These are phyloP conservation scores for Laupala kohalensis DNA, from an alignment of 1,140 invertebrate species.

Conservation along the genomic window DNA sequence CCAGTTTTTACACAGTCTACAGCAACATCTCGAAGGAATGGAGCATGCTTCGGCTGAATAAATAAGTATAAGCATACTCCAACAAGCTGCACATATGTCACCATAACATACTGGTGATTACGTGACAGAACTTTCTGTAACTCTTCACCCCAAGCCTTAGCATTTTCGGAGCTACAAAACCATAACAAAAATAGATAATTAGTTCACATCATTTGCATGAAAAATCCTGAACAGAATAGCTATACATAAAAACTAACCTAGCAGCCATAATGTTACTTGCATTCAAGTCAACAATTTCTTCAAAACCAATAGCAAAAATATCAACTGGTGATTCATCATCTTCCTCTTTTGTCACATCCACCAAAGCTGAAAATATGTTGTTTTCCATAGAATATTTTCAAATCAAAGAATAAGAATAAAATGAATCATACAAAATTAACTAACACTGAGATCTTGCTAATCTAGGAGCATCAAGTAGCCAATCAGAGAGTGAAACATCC, in stretches of 20 bases:
- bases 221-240: neutral
- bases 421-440: conserved; percentile 8
- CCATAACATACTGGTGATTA: conserved; percentile 77
- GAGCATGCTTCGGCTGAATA: conserved; percentile 72
- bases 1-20: conserved; percentile 96
- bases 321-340: conserved; percentile 51
- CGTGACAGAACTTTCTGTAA: conserved; percentile 82
- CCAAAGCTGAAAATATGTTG: conserved; percentile 32
- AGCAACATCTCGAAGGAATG: conserved; percentile 81
- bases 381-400: neutral
- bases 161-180: conserved; percentile 72
- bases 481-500: conserved; percentile 83
- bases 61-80: conserved; percentile 96
- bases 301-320: conserved; percentile 95
- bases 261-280: conserved; percentile 96
- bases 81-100: conserved; percentile 93
- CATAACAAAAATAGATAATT: neutral
- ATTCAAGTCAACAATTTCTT: conserved; percentile 99
- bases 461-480: conserved; percentile 69
- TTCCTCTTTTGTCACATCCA: conserved; percentile 39
- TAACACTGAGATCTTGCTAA: conserved; percentile 32
- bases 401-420: no score
- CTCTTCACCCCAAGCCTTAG: conserved; percentile 89
- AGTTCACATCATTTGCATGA: neutral
- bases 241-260: conserved; percentile 33